A percentile compares a stretch with the other conserved stretches of the same genome.
phyloP scores from a whole-genome alignment of 2,888 invertebrate genomes.

The Phaedon cochleariae region DNA sequence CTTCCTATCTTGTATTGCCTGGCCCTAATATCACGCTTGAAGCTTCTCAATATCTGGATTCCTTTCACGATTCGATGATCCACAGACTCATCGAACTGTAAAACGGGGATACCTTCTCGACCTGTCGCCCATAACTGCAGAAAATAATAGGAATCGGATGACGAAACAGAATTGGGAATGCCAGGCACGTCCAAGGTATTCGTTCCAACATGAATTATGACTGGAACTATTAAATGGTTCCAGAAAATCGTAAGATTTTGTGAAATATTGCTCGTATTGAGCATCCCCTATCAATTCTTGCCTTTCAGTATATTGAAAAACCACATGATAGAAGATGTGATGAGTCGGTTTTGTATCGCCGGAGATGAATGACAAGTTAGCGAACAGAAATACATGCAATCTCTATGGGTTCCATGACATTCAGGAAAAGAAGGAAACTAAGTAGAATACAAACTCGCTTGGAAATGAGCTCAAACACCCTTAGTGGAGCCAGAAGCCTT shows the following conservation, averaged over 20 bases:
- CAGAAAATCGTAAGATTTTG: background rate
- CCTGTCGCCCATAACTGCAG: background rate
- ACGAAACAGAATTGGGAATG: background rate
- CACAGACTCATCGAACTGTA: background rate
- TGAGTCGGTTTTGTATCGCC: too few relatives aligned
- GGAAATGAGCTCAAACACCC: too few relatives aligned
- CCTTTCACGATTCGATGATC: background rate
- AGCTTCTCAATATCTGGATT: background rate
- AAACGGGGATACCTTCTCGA: background rate
- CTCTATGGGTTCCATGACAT: too few relatives aligned
- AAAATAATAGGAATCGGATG: background rate
- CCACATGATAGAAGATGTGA: too few relatives aligned
- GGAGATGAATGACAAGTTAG: too few relatives aligned
- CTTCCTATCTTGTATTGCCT: too few relatives aligned
- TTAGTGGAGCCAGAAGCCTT: too few relatives aligned
- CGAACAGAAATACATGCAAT: too few relatives aligned
- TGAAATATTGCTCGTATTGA: background rate
- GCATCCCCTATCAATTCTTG: background rate
- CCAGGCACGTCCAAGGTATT: background rate
- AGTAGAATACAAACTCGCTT: too few relatives aligned
- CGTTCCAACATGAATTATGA: background rate
- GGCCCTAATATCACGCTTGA: background rate
- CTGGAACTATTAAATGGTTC: background rate
- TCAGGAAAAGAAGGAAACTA: too few relatives aligned
- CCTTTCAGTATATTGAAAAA: too few relatives aligned